Percentiles rank a stretch among this genome's conserved stretches.
phyloP scores from a whole-genome alignment of 2,113 vertebrate species.

The Nerophis ophidion region DNA sequence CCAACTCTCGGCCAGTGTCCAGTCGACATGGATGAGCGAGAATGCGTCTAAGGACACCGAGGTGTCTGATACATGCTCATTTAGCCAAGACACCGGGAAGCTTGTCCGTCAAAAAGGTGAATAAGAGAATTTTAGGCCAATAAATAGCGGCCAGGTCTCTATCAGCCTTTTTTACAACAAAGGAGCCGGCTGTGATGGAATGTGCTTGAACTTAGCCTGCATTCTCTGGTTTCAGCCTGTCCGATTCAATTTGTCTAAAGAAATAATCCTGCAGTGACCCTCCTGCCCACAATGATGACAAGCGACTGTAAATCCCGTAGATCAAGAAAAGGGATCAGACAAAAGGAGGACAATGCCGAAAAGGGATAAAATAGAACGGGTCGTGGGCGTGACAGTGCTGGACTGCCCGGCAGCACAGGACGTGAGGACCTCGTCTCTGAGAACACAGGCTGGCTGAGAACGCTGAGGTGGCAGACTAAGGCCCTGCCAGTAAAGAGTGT shows the following conservation, averaged over 20 bases:
- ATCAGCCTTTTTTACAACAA: neutral
- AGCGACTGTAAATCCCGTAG: slow-evolving; percentile 49
- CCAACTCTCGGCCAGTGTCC: no score
- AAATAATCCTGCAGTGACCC: slow-evolving; percentile 49
- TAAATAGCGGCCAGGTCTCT: neutral
- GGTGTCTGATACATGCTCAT: no score
- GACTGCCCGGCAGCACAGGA: slow-evolving; percentile 32
- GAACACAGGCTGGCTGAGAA: slow-evolving; percentile 34
- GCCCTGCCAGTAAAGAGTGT: slow-evolving; percentile 25
- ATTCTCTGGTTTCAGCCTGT: slow-evolving; percentile 47
- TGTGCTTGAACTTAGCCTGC: slow-evolving; percentile 19
- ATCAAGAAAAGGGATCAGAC: slow-evolving; percentile 51
- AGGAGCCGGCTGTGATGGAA: slow-evolving; percentile 12
- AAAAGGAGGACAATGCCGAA: slow-evolving; percentile 47
- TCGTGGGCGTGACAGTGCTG: slow-evolving; percentile 20
- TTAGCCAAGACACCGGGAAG: no score
- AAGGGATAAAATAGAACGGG: slow-evolving; percentile 27
- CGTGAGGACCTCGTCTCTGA: slow-evolving; percentile 34
- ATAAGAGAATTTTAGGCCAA: neutral
- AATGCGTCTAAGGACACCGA: no score
- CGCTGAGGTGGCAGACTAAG: slow-evolving; percentile 22
- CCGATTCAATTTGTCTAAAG: slow-evolving; percentile 45
- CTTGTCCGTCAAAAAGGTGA: no score
- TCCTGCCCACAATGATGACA: slow-evolving; percentile 28
- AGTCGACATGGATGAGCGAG: no score